Evolutionary conservation across 2,888 invertebrate species (phyloP).

Genomic region (Cistogaster globosa): DNA sequence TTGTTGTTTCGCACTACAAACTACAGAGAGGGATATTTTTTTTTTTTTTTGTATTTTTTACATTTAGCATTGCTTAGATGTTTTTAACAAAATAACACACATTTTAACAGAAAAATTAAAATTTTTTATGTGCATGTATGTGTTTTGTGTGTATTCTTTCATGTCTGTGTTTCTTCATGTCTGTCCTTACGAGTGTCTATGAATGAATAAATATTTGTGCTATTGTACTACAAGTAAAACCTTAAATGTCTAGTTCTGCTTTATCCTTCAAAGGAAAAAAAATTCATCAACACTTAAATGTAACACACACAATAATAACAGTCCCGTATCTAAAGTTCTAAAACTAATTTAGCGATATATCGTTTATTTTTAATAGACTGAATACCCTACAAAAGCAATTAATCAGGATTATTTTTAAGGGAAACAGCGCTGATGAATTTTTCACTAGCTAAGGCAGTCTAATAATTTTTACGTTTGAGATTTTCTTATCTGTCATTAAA

Average conservation of each 20-base stretch:
- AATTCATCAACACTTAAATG: background rate
- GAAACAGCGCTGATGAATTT: background rate
- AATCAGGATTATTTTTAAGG: background rate
- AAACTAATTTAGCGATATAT: background rate
- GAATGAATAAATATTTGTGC: constrained; percentile 25
- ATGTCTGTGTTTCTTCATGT: background rate
- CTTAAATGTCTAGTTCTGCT: constrained; percentile 56
- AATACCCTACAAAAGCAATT: background rate
- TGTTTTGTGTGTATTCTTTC: background rate
- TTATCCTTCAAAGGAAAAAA: constrained; percentile 46
- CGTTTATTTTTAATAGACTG: background rate
- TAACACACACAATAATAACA: background rate
- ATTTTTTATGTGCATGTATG: background rate
- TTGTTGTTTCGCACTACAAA: constrained; percentile 63
- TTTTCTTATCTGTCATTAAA: too few species aligned
- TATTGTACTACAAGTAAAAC: constrained; percentile 48
- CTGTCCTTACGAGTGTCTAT: background rate
- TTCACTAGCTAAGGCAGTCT: background rate
- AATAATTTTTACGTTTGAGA: too few species aligned
- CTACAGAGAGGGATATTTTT: constrained; percentile 30
- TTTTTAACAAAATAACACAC: constrained; percentile 14
- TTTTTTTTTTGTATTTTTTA: constrained; percentile 8
- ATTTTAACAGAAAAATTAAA: constrained; percentile 13
- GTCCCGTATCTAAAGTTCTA: constrained; percentile 16
- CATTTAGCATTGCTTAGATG: constrained; percentile 44